Percentiles rank a stretch among this genome's conserved stretches.
Evolutionary conservation across 2,113 vertebrate genomes (phyloP).

Genomic region (Pontoporia blainvillei): DNA sequence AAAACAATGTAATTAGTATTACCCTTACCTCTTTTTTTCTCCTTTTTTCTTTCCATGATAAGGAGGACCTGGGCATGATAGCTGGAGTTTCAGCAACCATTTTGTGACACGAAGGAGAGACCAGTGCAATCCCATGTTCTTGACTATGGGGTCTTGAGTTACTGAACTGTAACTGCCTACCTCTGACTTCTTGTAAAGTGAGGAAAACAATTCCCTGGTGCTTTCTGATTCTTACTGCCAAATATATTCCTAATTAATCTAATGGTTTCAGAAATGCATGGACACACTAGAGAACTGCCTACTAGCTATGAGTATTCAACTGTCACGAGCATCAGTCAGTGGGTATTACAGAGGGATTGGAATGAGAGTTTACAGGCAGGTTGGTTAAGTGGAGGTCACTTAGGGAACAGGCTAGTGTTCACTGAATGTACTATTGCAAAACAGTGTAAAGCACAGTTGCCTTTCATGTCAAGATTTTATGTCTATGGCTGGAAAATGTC

Average conservation of each 20-base stretch:
- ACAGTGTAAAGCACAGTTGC: not conserved
- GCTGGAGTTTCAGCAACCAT: not conserved
- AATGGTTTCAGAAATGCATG: not conserved
- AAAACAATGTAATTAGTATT: not conserved
- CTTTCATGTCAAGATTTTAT: not conserved
- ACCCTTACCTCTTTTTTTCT: not conserved
- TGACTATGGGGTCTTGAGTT: not conserved
- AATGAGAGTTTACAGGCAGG: not conserved
- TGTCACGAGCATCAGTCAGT: not conserved
- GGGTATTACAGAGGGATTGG: not conserved
- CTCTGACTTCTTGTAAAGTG: not conserved
- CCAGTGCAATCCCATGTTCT: not conserved
- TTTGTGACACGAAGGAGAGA: not conserved
- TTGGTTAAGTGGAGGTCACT: not conserved
- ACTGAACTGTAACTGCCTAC: not conserved
- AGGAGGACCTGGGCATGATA: not conserved
- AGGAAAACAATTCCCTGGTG: not conserved
- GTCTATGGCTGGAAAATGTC: not conserved
- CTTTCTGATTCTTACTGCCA: not conserved
- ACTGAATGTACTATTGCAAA: not conserved
- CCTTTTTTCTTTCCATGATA: not conserved
- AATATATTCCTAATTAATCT: not conserved
- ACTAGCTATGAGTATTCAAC: not conserved
- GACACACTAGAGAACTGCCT: too few relatives aligned
- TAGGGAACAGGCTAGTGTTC: not conserved